Percentiles rank a stretch among this genome's conserved stretches.
Conservation (phyloP, 92 coral and sea anemone genomes). For the Muricea muricata region DNA sequence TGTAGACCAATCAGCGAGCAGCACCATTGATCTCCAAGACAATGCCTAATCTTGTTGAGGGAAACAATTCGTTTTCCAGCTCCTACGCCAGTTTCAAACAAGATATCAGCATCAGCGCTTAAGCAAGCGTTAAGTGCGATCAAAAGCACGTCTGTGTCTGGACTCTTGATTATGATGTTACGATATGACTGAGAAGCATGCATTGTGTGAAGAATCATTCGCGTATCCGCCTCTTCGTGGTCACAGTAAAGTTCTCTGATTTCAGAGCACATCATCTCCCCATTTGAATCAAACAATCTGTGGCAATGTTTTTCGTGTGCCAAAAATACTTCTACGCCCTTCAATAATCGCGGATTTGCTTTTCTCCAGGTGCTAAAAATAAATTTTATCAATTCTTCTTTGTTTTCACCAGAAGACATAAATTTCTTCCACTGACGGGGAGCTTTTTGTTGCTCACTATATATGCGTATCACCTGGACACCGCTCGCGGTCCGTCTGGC, state of each 20-base stretch:
- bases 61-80: slow-evolving; percentile 9
- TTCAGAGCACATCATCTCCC: slow-evolving; percentile 11
- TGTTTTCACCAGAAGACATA: background rate
- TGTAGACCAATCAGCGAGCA: slow-evolving; percentile 4
- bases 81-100: slow-evolving; percentile 14
- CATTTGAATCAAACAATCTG: slow-evolving; percentile 34
- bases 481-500: background rate
- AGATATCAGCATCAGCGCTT: background rate
- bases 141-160: background rate
- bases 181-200: background rate
- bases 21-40: too few relatives aligned
- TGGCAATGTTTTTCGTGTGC: slow-evolving; percentile 30
- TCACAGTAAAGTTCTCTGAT: slow-evolving; percentile 1
- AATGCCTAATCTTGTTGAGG: background rate
- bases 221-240: slow-evolving; percentile 23
- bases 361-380: background rate
- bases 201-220: slow-evolving; percentile 3
- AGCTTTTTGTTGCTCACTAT: slow-evolving; percentile 14
- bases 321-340: background rate
- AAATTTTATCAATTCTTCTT: background rate
- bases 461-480: slow-evolving; percentile 13
- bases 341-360: background rate
- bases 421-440: slow-evolving; percentile 15
- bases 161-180: background rate
- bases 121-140: slow-evolving; percentile 8